Conservation (phyloP, 2,113 vertebrate species). For the Oostethus manadensis region DNA sequence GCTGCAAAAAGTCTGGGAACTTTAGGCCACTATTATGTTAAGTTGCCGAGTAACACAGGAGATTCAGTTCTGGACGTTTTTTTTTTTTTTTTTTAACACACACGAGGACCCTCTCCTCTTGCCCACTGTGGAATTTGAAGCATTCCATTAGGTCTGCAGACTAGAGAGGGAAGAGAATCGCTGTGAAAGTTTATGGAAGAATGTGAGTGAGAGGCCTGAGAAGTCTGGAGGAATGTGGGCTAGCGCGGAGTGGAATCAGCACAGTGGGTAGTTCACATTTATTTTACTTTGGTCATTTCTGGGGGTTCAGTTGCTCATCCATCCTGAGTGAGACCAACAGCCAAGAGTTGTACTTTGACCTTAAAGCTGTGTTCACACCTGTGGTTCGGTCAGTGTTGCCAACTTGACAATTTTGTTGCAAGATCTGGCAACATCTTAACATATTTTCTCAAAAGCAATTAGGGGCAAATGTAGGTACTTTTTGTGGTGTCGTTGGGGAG, state of each 20-base stretch:
- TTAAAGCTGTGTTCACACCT: no score
- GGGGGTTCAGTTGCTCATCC: no score
- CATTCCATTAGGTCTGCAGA: slow-evolving; percentile 63
- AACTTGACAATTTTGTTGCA: no score
- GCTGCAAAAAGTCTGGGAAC: no score
- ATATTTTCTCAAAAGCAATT: no score
- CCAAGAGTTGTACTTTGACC: neutral
- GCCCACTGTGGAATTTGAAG: slow-evolving; percentile 69
- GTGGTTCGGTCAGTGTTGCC: no score
- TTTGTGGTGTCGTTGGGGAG: no score
- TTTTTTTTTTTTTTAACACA: slow-evolving; percentile 40
- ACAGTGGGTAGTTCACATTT: slow-evolving; percentile 54
- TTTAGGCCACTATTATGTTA: slow-evolving; percentile 21
- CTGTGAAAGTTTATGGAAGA: slow-evolving; percentile 62
- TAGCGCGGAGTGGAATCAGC: slow-evolving; percentile 50
- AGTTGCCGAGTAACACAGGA: slow-evolving; percentile 41
- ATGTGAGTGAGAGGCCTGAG: slow-evolving; percentile 65
- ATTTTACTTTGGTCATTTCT: no score
- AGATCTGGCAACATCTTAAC: no score
- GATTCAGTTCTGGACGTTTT: slow-evolving; percentile 23
- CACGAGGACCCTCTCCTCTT: slow-evolving; percentile 21
- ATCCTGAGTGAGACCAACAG: no score
- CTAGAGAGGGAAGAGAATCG: slow-evolving; percentile 17
- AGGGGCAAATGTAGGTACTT: no score
- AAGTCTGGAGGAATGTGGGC: slow-evolving; percentile 69